phyloP scores from a whole-genome alignment of 1,140 invertebrate species.

The Caerostris extrusa region DNA sequence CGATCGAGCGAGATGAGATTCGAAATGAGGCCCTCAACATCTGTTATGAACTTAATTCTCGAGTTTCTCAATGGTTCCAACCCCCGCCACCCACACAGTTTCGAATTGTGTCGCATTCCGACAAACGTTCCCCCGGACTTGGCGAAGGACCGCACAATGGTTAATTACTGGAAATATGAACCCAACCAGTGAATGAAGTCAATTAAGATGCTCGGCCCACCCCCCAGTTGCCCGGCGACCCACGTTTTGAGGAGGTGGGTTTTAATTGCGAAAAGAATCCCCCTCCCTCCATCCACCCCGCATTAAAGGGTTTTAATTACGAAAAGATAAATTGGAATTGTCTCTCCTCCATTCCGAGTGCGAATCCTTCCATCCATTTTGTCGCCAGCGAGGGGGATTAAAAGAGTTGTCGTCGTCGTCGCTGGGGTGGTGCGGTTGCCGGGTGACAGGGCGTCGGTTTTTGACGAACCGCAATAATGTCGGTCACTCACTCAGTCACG shows the following conservation, averaged over 20 bases:
- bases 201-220: slow-evolving; percentile 22
- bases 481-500: not conserved
- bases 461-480: not conserved
- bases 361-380: slow-evolving; percentile 8
- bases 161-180: slow-evolving; percentile 58
- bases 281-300: not conserved
- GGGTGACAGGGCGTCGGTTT: not conserved
- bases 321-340: slow-evolving; percentile 51
- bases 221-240: slow-evolving; percentile 15
- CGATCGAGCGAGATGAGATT: slow-evolving; percentile 9
- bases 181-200: slow-evolving; percentile 45
- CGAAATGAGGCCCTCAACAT: slow-evolving; percentile 6
- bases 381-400: not conserved
- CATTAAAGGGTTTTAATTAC: slow-evolving; percentile 55
- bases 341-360: not conserved
- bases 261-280: slow-evolving; percentile 52
- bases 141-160: slow-evolving; percentile 11
- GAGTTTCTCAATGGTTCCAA: not conserved
- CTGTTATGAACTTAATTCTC: not conserved
- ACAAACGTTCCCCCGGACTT: not conserved
- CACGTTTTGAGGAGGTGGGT: slow-evolving; percentile 2
- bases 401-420: not conserved
- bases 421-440: not conserved
- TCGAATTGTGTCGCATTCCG: slow-evolving; percentile 2
- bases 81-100: not conserved